A percentile compares a stretch with the other conserved stretches of the same genome.
phyloP scores from a whole-genome alignment of 1,140 invertebrate species.

The Diprion similis region DNA sequence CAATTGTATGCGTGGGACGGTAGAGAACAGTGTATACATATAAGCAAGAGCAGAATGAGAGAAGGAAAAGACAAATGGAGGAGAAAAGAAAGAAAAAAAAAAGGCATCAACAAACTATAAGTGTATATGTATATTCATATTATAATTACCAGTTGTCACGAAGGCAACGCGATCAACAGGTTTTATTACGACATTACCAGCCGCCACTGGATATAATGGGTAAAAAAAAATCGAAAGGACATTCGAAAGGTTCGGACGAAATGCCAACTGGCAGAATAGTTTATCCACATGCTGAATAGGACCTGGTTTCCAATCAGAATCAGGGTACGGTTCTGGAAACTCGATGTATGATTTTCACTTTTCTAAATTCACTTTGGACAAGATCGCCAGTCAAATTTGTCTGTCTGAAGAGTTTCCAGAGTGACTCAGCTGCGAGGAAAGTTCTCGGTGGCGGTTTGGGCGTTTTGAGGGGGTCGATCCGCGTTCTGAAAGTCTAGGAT shows the following conservation, averaged over 20 bases:
- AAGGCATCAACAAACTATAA: neutral
- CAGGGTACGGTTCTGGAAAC: too few relatives aligned
- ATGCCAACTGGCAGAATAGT: too few relatives aligned
- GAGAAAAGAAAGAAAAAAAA: constrained; percentile 22
- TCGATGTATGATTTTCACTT: too few relatives aligned
- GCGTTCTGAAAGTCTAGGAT: neutral
- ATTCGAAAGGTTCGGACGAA: too few relatives aligned
- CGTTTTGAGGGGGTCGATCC: neutral
- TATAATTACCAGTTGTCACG: constrained; percentile 55
- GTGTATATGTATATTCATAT: constrained; percentile 29
- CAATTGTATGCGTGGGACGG: neutral
- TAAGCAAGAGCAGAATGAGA: neutral
- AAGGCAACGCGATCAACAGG: constrained; percentile 53
- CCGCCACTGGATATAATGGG: neutral
- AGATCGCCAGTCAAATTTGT: too few relatives aligned
- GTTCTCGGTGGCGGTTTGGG: neutral
- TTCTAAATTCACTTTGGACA: too few relatives aligned
- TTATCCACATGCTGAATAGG: too few relatives aligned
- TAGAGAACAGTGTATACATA: constrained; percentile 4
- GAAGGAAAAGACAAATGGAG: neutral
- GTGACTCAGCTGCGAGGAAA: neutral
- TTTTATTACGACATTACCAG: constrained; percentile 46
- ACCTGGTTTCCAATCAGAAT: too few relatives aligned
- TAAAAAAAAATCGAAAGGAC: neutral
- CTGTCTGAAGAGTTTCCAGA: too few relatives aligned